Percentiles rank a stretch among this genome's conserved stretches.
phyloP scores from a whole-genome alignment of 2,888 invertebrate genomes.

The Neoaliturus tenellus region DNA sequence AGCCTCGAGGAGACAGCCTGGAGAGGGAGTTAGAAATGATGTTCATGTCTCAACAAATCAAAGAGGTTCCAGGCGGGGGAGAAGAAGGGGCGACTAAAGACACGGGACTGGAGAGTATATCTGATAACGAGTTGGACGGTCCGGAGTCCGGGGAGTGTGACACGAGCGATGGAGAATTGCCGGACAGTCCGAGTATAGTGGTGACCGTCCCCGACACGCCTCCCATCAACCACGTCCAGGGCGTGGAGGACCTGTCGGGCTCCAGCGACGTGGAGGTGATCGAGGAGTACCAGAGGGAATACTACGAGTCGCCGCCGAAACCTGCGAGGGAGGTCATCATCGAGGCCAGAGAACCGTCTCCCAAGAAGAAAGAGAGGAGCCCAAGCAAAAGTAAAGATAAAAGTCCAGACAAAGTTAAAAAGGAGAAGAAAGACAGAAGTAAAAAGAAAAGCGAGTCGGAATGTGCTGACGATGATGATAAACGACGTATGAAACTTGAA shows the following conservation, averaged over 20 bases:
- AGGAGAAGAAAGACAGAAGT: constrained; percentile 30
- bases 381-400: constrained; percentile 13
- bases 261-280: constrained; percentile 19
- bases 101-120: constrained; percentile 37
- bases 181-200: constrained; percentile 27
- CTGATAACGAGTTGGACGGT: constrained; percentile 39
- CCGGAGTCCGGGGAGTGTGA: constrained; percentile 44
- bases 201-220: constrained; percentile 26
- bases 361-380: constrained; percentile 26
- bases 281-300: neutral
- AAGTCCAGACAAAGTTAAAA: neutral
- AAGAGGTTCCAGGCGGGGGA: neutral
- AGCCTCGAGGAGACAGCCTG: constrained; percentile 3
- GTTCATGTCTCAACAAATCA: neutral
- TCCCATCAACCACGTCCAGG: neutral
- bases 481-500: constrained; percentile 17
- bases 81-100: constrained; percentile 7
- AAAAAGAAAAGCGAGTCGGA: neutral
- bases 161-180: constrained; percentile 32
- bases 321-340: neutral
- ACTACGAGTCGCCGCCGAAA: neutral
- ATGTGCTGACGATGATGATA: neutral
- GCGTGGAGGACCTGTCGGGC: neutral
- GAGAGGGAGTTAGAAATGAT: constrained; percentile 26
- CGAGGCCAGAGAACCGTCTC: neutral